Base-by-base conservation (phyloP, 1,140 invertebrate genomes). In the Pristionchus pacificus region DNA sequence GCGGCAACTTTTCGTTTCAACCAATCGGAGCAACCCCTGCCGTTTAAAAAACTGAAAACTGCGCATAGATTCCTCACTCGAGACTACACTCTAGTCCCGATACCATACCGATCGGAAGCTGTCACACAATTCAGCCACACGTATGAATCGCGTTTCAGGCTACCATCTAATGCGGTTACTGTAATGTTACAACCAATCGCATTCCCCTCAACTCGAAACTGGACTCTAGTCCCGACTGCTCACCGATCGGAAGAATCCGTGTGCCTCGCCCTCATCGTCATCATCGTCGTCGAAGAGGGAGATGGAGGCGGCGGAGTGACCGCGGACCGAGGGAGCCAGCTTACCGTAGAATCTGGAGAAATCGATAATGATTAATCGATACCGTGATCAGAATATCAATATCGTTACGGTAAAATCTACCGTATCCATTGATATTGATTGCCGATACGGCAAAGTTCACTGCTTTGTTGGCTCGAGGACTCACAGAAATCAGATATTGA, bases 321-420 rank as follows among this genome's bases (percentile, higher is more conserved):
- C 30, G 31, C n/a, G 49, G 30, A 31, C 55, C n/a, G 49, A 55
- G 32, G 77, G 78, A 49, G 69, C 70, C 27, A 79, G 66, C 49
- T 79, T 79, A 58, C 78, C 74, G 58, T 76, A 74, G 65, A 79
- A 75, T 6, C 78, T 72, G 58, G 6, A 49, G 19, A 10, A 19
- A 49, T 49, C 19, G 6, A 19, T 19, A 49, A 6, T 49, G 19
- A 10, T 49, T 49, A 6, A 19, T 49, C 38, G 19, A 10, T 49
- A 6, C 38, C 19, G 6, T 19, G 38, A 10, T 49, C 38, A 49
- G 38, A 10, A 49, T 49, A 6, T 19, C 6, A 49, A 19, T 49
- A 49, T 49, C 19, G 38, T 10, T 49, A 6, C 6, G 6, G 6
- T n/a, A n/a, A n/a, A n/a, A n/a, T n/a, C n/a, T n/a, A n/a, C n/a